Evolutionary conservation across 2,113 vertebrate genomes (phyloP).

Genomic region (Spermophilus dauricus): DNA sequence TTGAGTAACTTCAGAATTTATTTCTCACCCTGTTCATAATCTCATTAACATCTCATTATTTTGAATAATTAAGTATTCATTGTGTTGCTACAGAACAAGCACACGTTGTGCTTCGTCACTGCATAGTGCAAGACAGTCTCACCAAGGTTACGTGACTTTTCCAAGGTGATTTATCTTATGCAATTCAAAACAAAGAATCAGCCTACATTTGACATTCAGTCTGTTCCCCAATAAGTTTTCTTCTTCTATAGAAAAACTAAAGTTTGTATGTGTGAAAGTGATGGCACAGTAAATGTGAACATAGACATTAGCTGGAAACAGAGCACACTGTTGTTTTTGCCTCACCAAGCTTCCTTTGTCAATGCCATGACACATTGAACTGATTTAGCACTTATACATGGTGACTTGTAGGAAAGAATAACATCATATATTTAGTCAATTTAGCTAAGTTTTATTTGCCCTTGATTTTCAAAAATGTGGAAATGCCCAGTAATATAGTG

Average conservation of each 20-base stretch:
- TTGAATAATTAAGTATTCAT: constrained; percentile 2
- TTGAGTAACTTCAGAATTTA: not conserved
- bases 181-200: not conserved
- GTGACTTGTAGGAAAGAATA: not conserved
- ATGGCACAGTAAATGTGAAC: not conserved
- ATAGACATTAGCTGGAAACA: not conserved
- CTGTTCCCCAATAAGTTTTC: not conserved
- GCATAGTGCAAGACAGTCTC: not conserved
- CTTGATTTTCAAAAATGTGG: not conserved
- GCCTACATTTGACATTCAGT: not conserved
- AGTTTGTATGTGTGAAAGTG: fast-evolving
- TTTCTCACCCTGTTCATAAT: not conserved
- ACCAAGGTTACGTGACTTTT: not conserved
- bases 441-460: not conserved
- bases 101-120: not conserved
- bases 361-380: not conserved
- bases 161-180: not conserved
- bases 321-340: not conserved
- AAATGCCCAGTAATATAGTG: not conserved
- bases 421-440: not conserved
- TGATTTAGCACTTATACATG: not conserved
- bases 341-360: not conserved
- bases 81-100: not conserved
- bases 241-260: not conserved
- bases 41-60: constrained; percentile 1